A percentile compares a stretch with the other conserved stretches of the same genome.
Conservation (phyloP, 2,888 invertebrate genomes). For the Hyles lineata region DNA sequence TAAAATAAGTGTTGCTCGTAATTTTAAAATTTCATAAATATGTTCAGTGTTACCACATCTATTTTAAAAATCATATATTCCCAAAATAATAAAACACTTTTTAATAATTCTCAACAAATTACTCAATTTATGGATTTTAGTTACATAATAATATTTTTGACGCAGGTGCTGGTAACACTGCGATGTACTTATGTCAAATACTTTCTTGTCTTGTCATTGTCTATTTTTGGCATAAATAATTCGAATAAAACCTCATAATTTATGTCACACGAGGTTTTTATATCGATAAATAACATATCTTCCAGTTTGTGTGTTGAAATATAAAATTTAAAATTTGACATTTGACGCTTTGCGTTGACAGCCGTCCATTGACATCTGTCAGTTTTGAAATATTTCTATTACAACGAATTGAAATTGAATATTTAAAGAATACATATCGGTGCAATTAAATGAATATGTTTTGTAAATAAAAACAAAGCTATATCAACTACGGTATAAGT, state of each 20-base stretch:
- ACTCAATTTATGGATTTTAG: too few species aligned
- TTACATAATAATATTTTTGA: too few species aligned
- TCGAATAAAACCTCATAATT: background rate
- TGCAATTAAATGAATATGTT: background rate
- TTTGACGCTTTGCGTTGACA: slow-evolving; percentile 10
- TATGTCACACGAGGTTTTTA: too few species aligned
- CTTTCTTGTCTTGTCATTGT: background rate
- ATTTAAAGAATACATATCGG: background rate
- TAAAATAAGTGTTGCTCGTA: slow-evolving; percentile 29
- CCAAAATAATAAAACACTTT: background rate
- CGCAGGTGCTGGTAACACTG: background rate
- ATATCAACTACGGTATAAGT: background rate
- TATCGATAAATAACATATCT: slow-evolving; percentile 4
- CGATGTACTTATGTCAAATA: slow-evolving; percentile 6
- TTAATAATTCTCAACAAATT: too few species aligned
- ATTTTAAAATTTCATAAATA: slow-evolving; percentile 9
- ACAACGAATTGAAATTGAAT: background rate
- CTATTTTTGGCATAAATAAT: background rate
- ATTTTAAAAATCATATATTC: background rate
- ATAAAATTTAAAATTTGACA: background rate
- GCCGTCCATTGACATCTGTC: slow-evolving; percentile 2
- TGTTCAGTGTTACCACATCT: slow-evolving; percentile 3
- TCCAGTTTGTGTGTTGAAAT: slow-evolving; percentile 7
- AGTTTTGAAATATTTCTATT: background rate
- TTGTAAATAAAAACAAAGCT: background rate